phyloP scores from a whole-genome alignment of 2,797 vertebrate species.

The Odontamblyopus lacepedii region DNA sequence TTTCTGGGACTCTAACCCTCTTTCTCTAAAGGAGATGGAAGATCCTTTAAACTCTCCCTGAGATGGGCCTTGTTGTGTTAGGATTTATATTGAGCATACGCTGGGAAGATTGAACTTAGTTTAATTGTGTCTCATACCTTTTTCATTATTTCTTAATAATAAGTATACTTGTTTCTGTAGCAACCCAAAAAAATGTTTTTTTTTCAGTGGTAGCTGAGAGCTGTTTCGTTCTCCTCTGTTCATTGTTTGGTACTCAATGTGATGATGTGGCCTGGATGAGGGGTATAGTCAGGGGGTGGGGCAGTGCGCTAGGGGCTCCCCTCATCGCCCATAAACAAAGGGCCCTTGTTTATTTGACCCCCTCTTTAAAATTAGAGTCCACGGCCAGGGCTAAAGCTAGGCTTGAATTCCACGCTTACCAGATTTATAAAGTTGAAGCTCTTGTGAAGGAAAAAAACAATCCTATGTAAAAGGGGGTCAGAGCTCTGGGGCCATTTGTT shows the following conservation, averaged over 20 bases:
- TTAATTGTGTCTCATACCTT: constrained; percentile 4
- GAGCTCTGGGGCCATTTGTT: constrained; percentile 39
- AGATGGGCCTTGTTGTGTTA: constrained; percentile 30
- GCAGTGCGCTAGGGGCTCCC: constrained; percentile 57
- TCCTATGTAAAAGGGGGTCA: constrained; percentile 23
- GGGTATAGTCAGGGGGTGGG: constrained; percentile 30
- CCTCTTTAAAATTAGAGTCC: constrained; percentile 55
- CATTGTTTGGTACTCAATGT: constrained; percentile 64
- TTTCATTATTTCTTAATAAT: background rate
- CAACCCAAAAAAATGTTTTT: background rate
- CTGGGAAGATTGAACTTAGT: constrained; percentile 21
- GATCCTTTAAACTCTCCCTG: constrained; percentile 38
- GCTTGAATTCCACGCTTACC: constrained; percentile 50
- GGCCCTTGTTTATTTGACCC: constrained; percentile 77
- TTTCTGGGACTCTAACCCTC: constrained; percentile 60
- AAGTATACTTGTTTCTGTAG: background rate
- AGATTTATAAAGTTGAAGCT: background rate
- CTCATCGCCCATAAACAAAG: constrained; percentile 76
- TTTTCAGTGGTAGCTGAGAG: background rate
- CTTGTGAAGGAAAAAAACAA: background rate
- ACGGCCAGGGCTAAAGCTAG: constrained; percentile 43
- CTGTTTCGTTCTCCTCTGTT: constrained; percentile 39
- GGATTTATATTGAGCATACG: constrained; percentile 35
- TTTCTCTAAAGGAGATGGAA: constrained; percentile 41
- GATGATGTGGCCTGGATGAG: constrained; percentile 65